Percentiles rank a stretch among this genome's conserved stretches.
These are phyloP conservation scores for Clunio marinus DNA, from an alignment of 2,888 invertebrate species.

Conservation along the genomic window DNA sequence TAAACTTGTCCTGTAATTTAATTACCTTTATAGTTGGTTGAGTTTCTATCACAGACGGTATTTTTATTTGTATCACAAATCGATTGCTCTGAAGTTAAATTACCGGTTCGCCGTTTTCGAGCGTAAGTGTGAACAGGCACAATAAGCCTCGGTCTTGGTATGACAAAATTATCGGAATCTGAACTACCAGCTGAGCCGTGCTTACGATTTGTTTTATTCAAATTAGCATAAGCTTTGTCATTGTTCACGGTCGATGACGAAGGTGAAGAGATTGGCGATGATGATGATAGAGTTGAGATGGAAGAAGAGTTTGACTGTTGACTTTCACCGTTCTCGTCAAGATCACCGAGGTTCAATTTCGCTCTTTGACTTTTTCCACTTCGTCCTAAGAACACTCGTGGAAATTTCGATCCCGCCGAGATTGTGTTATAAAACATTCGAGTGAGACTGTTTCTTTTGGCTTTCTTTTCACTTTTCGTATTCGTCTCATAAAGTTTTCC, in stretches of 20 bases:
- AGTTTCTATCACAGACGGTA: background rate
- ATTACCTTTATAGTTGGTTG: too few relatives aligned
- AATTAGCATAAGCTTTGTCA: background rate
- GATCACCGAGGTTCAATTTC: background rate
- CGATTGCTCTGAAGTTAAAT: constrained; percentile 56
- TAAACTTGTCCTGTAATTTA: too few relatives aligned
- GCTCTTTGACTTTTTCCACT: constrained; percentile 18
- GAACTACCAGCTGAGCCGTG: constrained; percentile 51
- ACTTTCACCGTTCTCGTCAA: background rate
- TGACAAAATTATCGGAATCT: constrained; percentile 65
- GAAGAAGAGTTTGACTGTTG: background rate
- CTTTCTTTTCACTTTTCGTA: background rate
- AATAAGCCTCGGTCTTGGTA: constrained; percentile 79
- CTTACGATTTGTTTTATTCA: background rate
- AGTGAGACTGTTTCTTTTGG: constrained; percentile 25
- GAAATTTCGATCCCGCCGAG: constrained; percentile 39
- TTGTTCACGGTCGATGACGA: background rate
- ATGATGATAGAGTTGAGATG: constrained; percentile 17
- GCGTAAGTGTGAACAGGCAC: constrained; percentile 87
- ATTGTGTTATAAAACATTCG: constrained; percentile 39
- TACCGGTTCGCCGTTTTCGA: constrained; percentile 74
- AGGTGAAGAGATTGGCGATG: background rate
- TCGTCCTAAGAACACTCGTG: constrained; percentile 36
- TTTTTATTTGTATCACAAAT: background rate
- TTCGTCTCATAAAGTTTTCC: background rate